phyloP scores from a whole-genome alignment of 2,888 invertebrate genomes.

The Leptogaster cylindrica region DNA sequence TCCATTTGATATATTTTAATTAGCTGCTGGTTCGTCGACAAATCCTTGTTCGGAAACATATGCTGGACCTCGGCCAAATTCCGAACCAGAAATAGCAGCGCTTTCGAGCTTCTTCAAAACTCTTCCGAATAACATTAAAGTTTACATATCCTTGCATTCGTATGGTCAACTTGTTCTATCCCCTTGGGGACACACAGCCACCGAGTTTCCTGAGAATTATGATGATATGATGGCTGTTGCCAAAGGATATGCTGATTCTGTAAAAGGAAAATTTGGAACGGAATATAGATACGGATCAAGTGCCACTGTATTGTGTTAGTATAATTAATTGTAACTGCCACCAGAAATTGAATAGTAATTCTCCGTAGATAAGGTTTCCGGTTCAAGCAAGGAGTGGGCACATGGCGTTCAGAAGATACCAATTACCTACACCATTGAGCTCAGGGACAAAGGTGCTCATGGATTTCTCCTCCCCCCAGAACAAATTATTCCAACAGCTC shows the following conservation, averaged over 20 bases:
- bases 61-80: constrained; percentile 66
- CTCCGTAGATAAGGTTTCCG: constrained; percentile 61
- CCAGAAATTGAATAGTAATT: not conserved
- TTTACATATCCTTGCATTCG: constrained; percentile 70
- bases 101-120: constrained; percentile 62
- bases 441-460: constrained; percentile 71
- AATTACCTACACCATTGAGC: constrained; percentile 66
- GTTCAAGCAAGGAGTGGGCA: constrained; percentile 65
- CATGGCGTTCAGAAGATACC: constrained; percentile 64
- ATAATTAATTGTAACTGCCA: not conserved
- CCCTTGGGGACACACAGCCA: constrained; percentile 66
- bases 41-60: constrained; percentile 60
- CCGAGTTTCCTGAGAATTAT: constrained; percentile 63
- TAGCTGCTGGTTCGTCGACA: constrained; percentile 63
- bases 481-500: constrained; percentile 68
- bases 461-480: constrained; percentile 73
- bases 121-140: constrained; percentile 57
- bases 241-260: constrained; percentile 65
- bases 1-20: not conserved
- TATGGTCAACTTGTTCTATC: constrained; percentile 69
- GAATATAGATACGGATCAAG: constrained; percentile 65
- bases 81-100: constrained; percentile 65
- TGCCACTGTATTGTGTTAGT: constrained; percentile 66
- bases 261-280: constrained; percentile 64
- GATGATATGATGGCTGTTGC: constrained; percentile 64